Conservation (phyloP, 1,140 invertebrate species). For the Alviniconcha marisindica region DNA sequence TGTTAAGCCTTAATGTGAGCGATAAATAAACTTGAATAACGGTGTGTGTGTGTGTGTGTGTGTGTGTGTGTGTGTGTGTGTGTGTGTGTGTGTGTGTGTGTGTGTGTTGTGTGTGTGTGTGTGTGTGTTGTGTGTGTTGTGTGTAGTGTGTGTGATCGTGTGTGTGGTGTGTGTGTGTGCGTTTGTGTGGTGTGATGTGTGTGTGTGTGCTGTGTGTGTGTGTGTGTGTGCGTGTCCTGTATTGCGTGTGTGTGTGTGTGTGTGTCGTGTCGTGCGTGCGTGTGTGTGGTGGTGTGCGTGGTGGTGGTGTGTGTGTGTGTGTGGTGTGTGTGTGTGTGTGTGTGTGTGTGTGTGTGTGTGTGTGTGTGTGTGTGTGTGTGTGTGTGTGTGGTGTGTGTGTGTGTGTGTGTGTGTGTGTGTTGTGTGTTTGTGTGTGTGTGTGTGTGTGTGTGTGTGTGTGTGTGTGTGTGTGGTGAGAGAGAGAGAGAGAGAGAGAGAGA, state of each 20-base stretch:
- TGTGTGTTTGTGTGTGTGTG: not conserved
- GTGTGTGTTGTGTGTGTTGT: no score
- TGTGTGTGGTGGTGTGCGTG: not conserved
- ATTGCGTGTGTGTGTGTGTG: no score
- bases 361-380: not conserved
- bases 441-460: not conserved
- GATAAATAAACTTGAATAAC: no score
- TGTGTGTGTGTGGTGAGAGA: not conserved
- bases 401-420: not conserved
- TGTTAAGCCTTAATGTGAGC: no score
- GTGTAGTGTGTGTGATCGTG: not conserved
- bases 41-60: no score
- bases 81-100: no score
- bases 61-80: no score
- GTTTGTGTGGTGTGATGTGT: no score
- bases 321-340: not conserved
- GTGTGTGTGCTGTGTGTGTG: not conserved
- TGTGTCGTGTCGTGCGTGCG: no score
- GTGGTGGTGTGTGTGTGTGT: not conserved
- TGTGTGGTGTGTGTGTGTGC: not conserved
- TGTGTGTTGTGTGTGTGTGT: no score
- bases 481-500: slow-evolving; percentile 5
- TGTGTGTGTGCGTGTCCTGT: not conserved
- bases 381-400: not conserved
- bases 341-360: not conserved